A percentile compares a stretch with the other conserved stretches of the same genome.
Evolutionary conservation across 2,888 invertebrate genomes (phyloP).

Genomic region (Nomada lathburiana): DNA sequence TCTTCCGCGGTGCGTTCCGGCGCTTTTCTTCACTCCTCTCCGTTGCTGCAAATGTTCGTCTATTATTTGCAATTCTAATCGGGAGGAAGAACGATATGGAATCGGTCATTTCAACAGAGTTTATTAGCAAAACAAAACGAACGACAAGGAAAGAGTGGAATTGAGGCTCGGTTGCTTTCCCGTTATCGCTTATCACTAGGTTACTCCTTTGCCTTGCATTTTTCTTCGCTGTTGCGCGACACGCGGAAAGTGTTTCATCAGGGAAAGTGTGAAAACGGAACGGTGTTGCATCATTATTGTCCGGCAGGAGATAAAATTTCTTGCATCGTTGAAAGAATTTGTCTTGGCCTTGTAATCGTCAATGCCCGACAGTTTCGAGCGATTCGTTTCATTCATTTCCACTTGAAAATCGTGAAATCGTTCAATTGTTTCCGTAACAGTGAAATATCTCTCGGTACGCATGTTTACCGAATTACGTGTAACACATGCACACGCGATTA

Average conservation of each 20-base stretch:
- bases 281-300: slow-evolving; percentile 29
- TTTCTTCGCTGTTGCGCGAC: slow-evolving; percentile 12
- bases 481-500: too few species aligned
- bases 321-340: slow-evolving; percentile 21
- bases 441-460: neutral
- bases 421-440: neutral
- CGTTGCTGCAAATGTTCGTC: neutral
- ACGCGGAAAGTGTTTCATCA: slow-evolving; percentile 16
- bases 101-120: neutral
- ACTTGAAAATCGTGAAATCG: neutral
- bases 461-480: neutral
- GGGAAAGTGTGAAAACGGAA: slow-evolving; percentile 4
- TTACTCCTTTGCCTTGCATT: neutral
- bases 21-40: neutral
- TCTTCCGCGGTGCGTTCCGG: neutral
- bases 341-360: slow-evolving; percentile 21
- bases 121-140: neutral
- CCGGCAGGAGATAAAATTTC: neutral
- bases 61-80: neutral
- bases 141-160: neutral
- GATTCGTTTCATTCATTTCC: neutral
- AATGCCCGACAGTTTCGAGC: neutral
- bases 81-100: neutral
- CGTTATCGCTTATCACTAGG: slow-evolving; percentile 26
- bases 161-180: neutral